Evolutionary conservation across 2,888 invertebrate genomes (phyloP).

Genomic region (Atethmia centrago): DNA sequence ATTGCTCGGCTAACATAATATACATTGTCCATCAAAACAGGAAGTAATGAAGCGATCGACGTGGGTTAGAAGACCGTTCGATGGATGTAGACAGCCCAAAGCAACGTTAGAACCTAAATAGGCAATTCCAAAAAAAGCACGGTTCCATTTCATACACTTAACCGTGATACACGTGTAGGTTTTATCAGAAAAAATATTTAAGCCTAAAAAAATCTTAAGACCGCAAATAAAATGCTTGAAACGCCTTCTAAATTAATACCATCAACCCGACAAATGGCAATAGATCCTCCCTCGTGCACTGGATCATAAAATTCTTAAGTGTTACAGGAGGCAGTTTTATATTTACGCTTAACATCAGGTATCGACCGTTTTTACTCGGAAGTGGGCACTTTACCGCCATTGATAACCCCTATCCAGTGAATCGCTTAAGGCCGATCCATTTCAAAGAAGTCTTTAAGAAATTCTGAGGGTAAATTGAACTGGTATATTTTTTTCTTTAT

Average conservation of each 20-base stretch:
- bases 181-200: not conserved
- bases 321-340: slow-evolving; percentile 76
- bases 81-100: not conserved
- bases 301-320: slow-evolving; percentile 74
- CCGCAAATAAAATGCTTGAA: slow-evolving; percentile 7
- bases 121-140: slow-evolving; percentile 10
- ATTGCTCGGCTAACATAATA: slow-evolving; percentile 3
- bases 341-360: slow-evolving; percentile 83
- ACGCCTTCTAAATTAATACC: slow-evolving; percentile 55
- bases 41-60: slow-evolving; percentile 13
- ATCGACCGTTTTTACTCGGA: slow-evolving; percentile 77
- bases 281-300: slow-evolving; percentile 50
- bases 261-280: slow-evolving; percentile 53
- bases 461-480: slow-evolving; percentile 61
- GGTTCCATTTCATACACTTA: not conserved
- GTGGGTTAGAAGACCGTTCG: not conserved
- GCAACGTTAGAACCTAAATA: not conserved
- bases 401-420: slow-evolving; percentile 77
- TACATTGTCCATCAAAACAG: slow-evolving; percentile 15
- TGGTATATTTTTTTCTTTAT: slow-evolving; percentile 60
- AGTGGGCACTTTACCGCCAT: slow-evolving; percentile 79
- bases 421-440: slow-evolving; percentile 74
- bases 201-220: not conserved
- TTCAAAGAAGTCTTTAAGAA: slow-evolving; percentile 72
- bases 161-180: not conserved